phyloP scores from a whole-genome alignment of 2,888 invertebrate species.

The Ypsolopha scabrella region DNA sequence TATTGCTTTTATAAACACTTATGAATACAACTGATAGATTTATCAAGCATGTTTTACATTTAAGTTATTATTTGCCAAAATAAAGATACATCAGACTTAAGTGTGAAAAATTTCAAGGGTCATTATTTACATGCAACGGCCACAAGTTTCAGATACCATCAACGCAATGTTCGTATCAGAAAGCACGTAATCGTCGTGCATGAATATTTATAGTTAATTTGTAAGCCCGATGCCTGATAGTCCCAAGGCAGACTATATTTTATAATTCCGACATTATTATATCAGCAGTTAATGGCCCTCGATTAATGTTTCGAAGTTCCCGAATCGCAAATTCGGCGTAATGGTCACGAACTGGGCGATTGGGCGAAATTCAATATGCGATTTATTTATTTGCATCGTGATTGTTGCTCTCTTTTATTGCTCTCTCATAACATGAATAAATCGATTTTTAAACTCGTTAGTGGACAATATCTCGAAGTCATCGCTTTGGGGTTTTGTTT shows the following conservation, averaged over 20 bases:
- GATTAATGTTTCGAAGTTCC: slow-evolving; percentile 33
- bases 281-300: slow-evolving; percentile 38
- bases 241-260: slow-evolving; percentile 53
- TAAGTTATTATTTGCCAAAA: neutral
- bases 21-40: too few relatives aligned
- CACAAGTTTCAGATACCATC: slow-evolving; percentile 2
- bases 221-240: slow-evolving; percentile 45
- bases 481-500: too few relatives aligned
- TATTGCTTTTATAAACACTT: too few relatives aligned
- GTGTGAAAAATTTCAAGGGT: neutral
- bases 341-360: slow-evolving; percentile 30
- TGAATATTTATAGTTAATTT: slow-evolving; percentile 67
- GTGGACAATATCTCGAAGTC: too few relatives aligned
- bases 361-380: slow-evolving; percentile 27
- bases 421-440: too few relatives aligned
- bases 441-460: too few relatives aligned
- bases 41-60: too few relatives aligned
- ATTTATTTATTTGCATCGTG: slow-evolving; percentile 33
- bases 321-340: slow-evolving; percentile 25
- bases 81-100: neutral
- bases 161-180: neutral
- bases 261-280: slow-evolving; percentile 46
- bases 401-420: slow-evolving; percentile 10
- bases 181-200: slow-evolving; percentile 34
- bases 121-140: neutral